Percentiles rank a stretch among this genome's conserved stretches.
phyloP scores from a whole-genome alignment of 2,888 invertebrate genomes.

The Gari tellinella region DNA sequence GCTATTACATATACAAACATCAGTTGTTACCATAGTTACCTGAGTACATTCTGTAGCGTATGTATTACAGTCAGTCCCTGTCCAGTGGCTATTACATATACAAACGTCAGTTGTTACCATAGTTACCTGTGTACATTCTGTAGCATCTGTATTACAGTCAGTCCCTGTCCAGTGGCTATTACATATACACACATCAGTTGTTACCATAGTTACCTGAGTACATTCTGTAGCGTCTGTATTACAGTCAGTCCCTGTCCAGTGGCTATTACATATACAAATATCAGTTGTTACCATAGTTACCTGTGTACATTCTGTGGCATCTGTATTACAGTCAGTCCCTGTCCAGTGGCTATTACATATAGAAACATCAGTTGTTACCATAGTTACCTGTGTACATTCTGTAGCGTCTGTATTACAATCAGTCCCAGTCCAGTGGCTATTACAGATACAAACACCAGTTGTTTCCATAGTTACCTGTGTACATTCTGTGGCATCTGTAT shows the following conservation, averaged over 20 bases:
- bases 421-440: conserved; percentile 1
- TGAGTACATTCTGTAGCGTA: conserved; percentile 4
- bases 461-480: conserved; percentile 2
- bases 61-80: conserved; percentile 1
- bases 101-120: conserved; percentile 6
- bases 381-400: conserved; percentile 6
- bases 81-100: conserved; percentile 4
- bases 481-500: conserved; percentile 7
- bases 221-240: conserved; percentile 8
- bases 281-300: conserved; percentile 9
- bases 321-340: conserved; percentile 2
- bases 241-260: conserved; percentile 6
- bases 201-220: not conserved
- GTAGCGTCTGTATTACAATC: conserved; percentile 3
- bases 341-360: conserved; percentile 4
- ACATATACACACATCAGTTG: conserved; percentile 7
- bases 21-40: conserved; percentile 10
- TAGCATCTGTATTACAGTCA: conserved; percentile 4
- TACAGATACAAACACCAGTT: conserved; percentile 9
- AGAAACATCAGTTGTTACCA: conserved; percentile 4
- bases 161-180: conserved; percentile 1
- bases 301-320: conserved; percentile 4
- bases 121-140: conserved; percentile 5
- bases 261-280: conserved; percentile 1
- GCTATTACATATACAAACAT: conserved; percentile 2